These are phyloP conservation scores for Brachypodius melanocephalos DNA, from an alignment of 2,113 vertebrate species.

Conservation along the genomic window DNA sequence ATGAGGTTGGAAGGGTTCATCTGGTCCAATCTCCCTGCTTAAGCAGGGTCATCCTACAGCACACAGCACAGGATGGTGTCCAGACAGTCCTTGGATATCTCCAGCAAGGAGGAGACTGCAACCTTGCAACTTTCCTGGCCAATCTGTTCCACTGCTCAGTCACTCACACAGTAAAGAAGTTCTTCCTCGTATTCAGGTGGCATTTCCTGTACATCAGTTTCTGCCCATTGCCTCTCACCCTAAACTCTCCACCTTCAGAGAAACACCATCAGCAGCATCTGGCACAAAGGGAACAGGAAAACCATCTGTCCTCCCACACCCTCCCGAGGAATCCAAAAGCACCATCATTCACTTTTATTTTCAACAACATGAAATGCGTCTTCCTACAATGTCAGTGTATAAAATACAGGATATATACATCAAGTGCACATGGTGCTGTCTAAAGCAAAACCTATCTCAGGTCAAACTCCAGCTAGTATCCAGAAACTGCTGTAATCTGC, in stretches of 20 bases:
- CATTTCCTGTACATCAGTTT: neutral
- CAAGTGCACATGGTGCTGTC: accelerated
- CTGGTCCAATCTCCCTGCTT: neutral
- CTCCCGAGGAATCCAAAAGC: neutral
- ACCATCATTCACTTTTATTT: neutral
- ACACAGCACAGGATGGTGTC: neutral
- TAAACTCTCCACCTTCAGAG: neutral
- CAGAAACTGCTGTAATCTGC: neutral
- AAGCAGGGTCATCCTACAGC: neutral
- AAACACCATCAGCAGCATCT: neutral
- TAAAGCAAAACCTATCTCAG: neutral
- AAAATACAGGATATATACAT: neutral
- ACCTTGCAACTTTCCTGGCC: neutral
- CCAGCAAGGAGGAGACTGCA: neutral
- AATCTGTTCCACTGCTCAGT: neutral
- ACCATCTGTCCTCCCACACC: neutral
- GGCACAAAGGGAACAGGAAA: neutral
- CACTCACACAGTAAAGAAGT: neutral
- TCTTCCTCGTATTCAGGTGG: neutral
- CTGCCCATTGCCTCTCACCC: neutral
- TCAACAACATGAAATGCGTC: neutral
- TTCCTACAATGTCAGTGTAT: neutral
- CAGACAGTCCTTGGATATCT: neutral
- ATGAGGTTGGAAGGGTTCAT: neutral
- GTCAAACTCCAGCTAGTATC: neutral